Evolutionary conservation across 2,888 invertebrate species (phyloP), one percentile per base, ranked within the genome.

Genomic region (Pseudococcus viburni): DNA sequence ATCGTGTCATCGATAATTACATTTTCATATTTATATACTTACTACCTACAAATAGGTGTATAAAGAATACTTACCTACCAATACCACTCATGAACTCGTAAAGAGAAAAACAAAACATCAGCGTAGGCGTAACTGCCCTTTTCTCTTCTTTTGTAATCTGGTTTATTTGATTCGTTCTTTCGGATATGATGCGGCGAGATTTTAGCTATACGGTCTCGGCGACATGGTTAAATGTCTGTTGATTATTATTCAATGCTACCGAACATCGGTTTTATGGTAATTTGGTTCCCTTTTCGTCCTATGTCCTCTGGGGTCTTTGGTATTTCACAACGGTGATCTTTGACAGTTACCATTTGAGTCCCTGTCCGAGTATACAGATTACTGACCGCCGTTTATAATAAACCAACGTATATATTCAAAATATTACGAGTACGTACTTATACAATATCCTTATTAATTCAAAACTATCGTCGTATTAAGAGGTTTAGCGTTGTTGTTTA

Each of bases 211-310:
- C 73, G 86, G 73, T 68, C 73, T 42, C 42, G 46, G 77, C 26
- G 17, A 86, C 86, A 86, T 19, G 26, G 86, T 77, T 59, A 85
- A 86, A 86, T 86, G 86, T 86, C 48, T 48, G 46, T 77, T 86
- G 68, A 86, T 86, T 73, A 86, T 86, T 86, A 86, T 86, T 86
- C 86, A 86, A 73, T 68, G 86, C 86, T 86, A 86, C 86, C 86
- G 86, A 68, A 86, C 86, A 86, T 86, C 68, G 48, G 73, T 86
- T 86, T 86, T 86, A 86, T 86, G 86, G 86, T 86, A 86, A 86
- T 86, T 48, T 68, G 73, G 48, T 48, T 68, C 86, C 64, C 73
- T 48, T 68, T 68, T 48, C 46, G n/a, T 46, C 39, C 86, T 73
- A 68, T 46, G 46, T 73, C 85, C 64, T 68, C 73, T 39, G 19